Base-by-base conservation (phyloP, 2,113 vertebrate genomes). In the Campylomormyrus numenius region DNA sequence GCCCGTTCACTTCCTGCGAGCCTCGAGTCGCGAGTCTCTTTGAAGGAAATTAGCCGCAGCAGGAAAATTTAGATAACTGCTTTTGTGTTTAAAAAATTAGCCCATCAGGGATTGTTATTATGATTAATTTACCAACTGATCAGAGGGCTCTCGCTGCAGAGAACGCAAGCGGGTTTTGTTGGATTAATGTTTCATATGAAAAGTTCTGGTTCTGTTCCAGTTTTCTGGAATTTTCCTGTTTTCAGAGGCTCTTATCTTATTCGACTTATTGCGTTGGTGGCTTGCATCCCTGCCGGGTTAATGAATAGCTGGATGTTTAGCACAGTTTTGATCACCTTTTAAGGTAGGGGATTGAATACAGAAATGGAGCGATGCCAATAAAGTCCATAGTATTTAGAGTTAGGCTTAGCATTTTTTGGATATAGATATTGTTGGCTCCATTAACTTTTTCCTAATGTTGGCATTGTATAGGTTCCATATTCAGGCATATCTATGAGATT, bases 111-210 rank as follows among this genome's bases (percentile, higher is more conserved):
- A 53, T 77, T 87, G 85, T 42, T 90, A n/a, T 87, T 88, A 74
- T 90, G 31, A 90, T 89, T 89, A 74, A 90, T 90, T 87, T 90
- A 70, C 83, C 42, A 90, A 90, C 84, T 86, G 62, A 87, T 90
- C 89, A 90, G 84, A 87, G 45, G 56, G 35, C 45, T 74, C 58
- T 27, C 4, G 27, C 62, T 90, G 39, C 46, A 74, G 6, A 49
- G 89, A 86, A 83, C 5, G 85, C 17, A 49, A 70, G 58, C 24
- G 27, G 46, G 35, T 56, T 90, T 74, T 85, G 48, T 49, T 42
- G 21, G 46, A 87, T 90, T 66, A 87, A 87, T 70, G 85, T 87
- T 90, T 87, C 15, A 27, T 70, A 52, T 24, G 80, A 19, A 85
- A 84, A 87, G 89, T 56, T 89, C 35, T 45, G n/a, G 85, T 87